Evolutionary conservation across 2,113 vertebrate species (phyloP).

Genomic region (Uria aalge): DNA sequence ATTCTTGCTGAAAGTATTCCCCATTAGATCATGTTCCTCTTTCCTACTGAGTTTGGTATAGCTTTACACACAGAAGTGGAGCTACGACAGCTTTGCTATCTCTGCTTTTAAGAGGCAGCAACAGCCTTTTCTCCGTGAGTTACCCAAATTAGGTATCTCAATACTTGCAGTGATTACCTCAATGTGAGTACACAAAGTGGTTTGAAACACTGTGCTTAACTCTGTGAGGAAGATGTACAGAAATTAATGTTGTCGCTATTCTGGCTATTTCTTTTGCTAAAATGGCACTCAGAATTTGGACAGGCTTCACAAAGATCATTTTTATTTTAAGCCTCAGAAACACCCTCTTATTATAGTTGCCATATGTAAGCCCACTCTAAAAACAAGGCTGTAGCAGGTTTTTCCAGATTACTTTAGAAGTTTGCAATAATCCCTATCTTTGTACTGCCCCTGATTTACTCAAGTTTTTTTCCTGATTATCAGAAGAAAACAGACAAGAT

Average conservation of each 20-base stretch:
- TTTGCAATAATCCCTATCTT: neutral
- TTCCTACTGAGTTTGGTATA: neutral
- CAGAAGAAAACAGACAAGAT: neutral
- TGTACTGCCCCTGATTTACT: neutral
- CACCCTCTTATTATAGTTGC: neutral
- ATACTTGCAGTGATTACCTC: neutral
- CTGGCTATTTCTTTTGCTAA: neutral
- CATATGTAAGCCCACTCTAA: neutral
- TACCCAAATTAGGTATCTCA: neutral
- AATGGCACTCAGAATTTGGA: neutral
- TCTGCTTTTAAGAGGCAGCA: neutral
- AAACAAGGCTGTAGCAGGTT: neutral
- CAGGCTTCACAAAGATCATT: neutral
- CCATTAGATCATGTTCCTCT: neutral
- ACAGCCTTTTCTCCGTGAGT: neutral
- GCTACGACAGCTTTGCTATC: neutral
- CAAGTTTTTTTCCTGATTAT: neutral
- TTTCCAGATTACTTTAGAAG: neutral
- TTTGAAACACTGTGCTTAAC: neutral
- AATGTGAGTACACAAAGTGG: neutral
- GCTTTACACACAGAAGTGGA: neutral
- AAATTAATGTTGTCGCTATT: neutral
- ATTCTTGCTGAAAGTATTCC: neutral
- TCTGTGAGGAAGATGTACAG: neutral
- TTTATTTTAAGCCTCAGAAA: neutral